Evolutionary conservation across 2,113 vertebrate species (phyloP).

Genomic region (Amia ocellicauda): DNA sequence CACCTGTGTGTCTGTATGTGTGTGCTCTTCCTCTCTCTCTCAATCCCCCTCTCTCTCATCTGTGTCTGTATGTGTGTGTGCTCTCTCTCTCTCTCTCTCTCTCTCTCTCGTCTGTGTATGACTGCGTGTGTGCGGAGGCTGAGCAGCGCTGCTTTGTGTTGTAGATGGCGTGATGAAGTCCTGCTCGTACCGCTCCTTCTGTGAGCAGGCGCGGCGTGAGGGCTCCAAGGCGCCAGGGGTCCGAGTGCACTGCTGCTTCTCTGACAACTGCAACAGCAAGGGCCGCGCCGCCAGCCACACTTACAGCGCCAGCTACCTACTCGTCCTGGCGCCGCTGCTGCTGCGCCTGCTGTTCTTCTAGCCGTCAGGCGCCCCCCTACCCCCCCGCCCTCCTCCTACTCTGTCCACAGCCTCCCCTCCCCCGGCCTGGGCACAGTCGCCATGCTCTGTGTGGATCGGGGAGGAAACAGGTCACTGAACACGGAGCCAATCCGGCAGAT

Average conservation of each 20-base stretch:
- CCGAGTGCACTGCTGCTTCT: conserved; percentile 80
- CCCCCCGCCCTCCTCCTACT: background rate
- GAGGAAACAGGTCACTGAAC: too few species aligned
- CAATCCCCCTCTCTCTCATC: background rate
- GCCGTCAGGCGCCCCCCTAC: conserved; percentile 9
- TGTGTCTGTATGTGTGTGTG: too few species aligned
- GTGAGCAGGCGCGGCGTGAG: conserved; percentile 76
- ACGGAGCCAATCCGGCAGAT: too few species aligned
- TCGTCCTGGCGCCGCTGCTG: conserved; percentile 45
- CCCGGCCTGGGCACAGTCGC: too few species aligned
- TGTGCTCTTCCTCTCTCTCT: background rate
- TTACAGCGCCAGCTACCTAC: conserved; percentile 33
- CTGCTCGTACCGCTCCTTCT: conserved; percentile 84
- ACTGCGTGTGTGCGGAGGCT: background rate
- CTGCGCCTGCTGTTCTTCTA: conserved; percentile 43
- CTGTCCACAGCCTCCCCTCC: background rate
- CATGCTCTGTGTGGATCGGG: too few species aligned
- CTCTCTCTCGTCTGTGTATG: background rate
- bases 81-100: conserved; percentile 16
- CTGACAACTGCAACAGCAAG: conserved; percentile 73
- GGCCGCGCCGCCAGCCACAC: conserved; percentile 43
- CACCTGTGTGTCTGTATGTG: too few species aligned
- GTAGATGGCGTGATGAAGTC: conserved; percentile 84
- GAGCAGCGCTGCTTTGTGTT: conserved; percentile 3
- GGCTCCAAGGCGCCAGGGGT: conserved; percentile 70